Evolutionary conservation across 2,888 invertebrate genomes (phyloP), one percentile per base, ranked within the genome.

Genomic region (Notodonta dromedarius): DNA sequence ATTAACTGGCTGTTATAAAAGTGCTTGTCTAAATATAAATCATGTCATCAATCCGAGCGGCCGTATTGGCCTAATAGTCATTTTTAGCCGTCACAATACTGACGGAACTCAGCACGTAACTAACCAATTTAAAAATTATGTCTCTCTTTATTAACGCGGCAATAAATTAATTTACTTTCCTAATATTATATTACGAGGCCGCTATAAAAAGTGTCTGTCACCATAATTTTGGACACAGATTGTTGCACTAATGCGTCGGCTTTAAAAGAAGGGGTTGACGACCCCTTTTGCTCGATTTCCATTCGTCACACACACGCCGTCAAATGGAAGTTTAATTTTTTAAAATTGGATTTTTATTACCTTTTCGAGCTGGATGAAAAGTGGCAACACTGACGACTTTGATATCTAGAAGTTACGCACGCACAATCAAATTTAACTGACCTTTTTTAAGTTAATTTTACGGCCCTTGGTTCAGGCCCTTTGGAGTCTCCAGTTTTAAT

Each of bases 221-320:
- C 87, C 86, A 89, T 91, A 88, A 91, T 88, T 91, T 89, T 83
- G 83, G 85, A 88, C 90, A 90, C 91, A 91, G 92, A 91, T 91
- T 92, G 91, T 88, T 83, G 85, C 84, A 79, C 86, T 88, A 86
- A 89, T 85, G 84, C 82, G 78, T 79, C 76, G 82, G 77, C 77
- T 86, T 84, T 82, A 81, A 86, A 88, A 70, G 73, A 87, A 88
- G 87, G 88, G 91, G 89, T 89, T 87, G 86, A 81, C 80, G 84
- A 85, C 82, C 89, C 91, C 87, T 83, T 87, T 83, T 80, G 81
- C 80, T 82, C 80, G 81, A 82, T 83, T 85, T 83, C 78, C 83
- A 89, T 93, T 92, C 88, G 92, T 91, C 91, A 92, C 92, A 90
- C 92, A 91, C 87, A 79, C 90, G 90, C 77, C 83, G 90, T 84